Conservation (phyloP, 2,113 vertebrate genomes). For the Hippocampus comes region DNA sequence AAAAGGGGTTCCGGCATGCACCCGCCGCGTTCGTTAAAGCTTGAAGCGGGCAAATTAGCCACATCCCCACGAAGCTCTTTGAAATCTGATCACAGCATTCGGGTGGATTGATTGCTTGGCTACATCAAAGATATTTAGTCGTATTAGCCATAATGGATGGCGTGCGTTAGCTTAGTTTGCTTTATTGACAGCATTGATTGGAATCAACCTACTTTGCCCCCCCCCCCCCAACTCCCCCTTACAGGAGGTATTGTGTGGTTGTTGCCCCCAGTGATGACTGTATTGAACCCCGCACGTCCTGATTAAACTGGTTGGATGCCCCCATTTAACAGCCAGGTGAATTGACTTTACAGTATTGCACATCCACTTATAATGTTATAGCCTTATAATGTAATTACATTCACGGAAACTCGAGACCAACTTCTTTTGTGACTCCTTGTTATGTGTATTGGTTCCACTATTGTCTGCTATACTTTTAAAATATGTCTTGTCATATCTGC, state of each 20-base stretch:
- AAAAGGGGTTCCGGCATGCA: slow-evolving; percentile 28
- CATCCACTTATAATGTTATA: not conserved
- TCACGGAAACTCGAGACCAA: not conserved
- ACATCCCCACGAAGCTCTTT: not conserved
- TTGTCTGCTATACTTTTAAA: not conserved
- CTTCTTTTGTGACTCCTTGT: not conserved
- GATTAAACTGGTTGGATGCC: slow-evolving; percentile 77
- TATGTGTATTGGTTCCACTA: not conserved
- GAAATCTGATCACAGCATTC: not conserved
- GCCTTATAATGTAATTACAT: not conserved
- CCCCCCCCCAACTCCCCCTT: slow-evolving; percentile 26
- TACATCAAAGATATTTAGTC: slow-evolving; percentile 4
- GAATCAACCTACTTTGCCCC: slow-evolving; percentile 54
- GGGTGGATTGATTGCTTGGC: not conserved
- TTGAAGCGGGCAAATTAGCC: slow-evolving; percentile 13
- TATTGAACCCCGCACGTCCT: slow-evolving; percentile 71
- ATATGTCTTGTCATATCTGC: slow-evolving; percentile 1
- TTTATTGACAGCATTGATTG: slow-evolving; percentile 57
- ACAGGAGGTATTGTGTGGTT: slow-evolving; percentile 56
- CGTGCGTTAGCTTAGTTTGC: slow-evolving; percentile 36
- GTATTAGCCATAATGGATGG: slow-evolving; percentile 10
- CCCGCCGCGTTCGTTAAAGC: slow-evolving; percentile 29
- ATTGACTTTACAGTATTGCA: not conserved
- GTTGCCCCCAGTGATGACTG: slow-evolving; percentile 73
- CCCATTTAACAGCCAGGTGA: slow-evolving; percentile 71